Base-by-base conservation (phyloP, 1,140 invertebrate species). In the Laupala kohalensis region DNA sequence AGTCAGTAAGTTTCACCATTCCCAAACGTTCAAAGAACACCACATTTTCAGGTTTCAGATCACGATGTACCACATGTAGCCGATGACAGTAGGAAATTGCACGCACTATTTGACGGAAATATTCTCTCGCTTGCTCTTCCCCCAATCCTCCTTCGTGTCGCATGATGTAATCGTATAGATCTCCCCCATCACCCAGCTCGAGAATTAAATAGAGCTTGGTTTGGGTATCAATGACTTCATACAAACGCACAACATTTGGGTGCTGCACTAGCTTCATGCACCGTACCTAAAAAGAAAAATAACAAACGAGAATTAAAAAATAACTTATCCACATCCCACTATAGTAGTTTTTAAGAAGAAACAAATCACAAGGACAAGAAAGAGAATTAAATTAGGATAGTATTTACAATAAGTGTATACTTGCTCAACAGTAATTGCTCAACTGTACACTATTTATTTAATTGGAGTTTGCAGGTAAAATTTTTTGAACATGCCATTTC, bases 191-290 rank as follows among this genome's bases (percentile, higher is more conserved):
- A n/a, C 95, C 97, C 73, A 98, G 83, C 85, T 99, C 97, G 76
- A 99, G 84, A 78, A 99, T 97, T 77, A 99, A 86, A 83, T 96
- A 96, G 73, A 97, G 83, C 83, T 97, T 96, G 71, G 94, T 95
- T 78, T 94, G 93, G 24, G 97, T 99, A 83, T 99, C 98, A 78
- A 99, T 99, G 66, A 98, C 95, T 86, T 99, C 96, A 81, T 99
- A 99, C 9, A 99, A 83, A 67, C 97, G 86, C 19, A 99, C 97
- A 25, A 99, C 96, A 84, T 99, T 96, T 37, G 92, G 96, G 85
- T 99, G 98, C 80, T 99, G 97, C 15, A 99, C 97, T 76, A 99
- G 82, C 82, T 99, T 99, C 97, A 99, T 99, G 79, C 97, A 99
- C 74, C 95, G 85, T 72, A 97, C 91, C 89, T 93, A 25, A 28